Base-by-base conservation (phyloP, 1,140 invertebrate species). In the Solenopsis fugax region DNA sequence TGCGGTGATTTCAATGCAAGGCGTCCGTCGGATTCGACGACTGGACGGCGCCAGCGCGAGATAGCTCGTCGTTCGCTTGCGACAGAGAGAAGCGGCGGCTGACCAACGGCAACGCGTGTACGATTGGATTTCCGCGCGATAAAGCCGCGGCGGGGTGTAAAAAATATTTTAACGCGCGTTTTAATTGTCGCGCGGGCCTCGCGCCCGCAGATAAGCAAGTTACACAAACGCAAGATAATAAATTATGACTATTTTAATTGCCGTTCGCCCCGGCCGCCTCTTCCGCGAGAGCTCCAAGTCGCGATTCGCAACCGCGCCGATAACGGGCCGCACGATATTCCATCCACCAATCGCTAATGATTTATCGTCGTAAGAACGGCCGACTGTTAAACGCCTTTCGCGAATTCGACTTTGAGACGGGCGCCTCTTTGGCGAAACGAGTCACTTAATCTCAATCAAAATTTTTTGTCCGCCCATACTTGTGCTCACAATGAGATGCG, bases 1-100 rank as follows among this genome's bases (percentile, higher is more conserved):
- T 69, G 86, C 87, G 91, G 93, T 93, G 93, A 93, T 92, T 94
- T 95, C 90, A 94, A 95, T 89, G 93, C 94, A 81, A 89, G 93
- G 91, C 87, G 91, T 90, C 94, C 94, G 94, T 92, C 93, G 94
- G 93, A 86, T 91, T 92, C 89, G 80, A 84, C 81, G 76, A 64
- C 69, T 41, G 29, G 29, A 16, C 62, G 86, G 75, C 21, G 67
- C 85, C 29, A 56, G 52, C 48, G 58, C 69, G 58, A 80, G 73
- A 88, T 88, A 88, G 41, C 80, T 85, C 58, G 71, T 85, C 80
- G 24, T 13, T 48, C 71, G 69, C 80, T 58, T 37, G 71, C 54
- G 54, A 82, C 58, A 56, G 60, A 54, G 48, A 67, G 60, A 41
- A 62, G 60, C 52, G 56, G 50, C 56, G 72, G n/a, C 18, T 29